Evolutionary conservation across 2,888 invertebrate species (phyloP).

Genomic region (Trichogramma evanescens): DNA sequence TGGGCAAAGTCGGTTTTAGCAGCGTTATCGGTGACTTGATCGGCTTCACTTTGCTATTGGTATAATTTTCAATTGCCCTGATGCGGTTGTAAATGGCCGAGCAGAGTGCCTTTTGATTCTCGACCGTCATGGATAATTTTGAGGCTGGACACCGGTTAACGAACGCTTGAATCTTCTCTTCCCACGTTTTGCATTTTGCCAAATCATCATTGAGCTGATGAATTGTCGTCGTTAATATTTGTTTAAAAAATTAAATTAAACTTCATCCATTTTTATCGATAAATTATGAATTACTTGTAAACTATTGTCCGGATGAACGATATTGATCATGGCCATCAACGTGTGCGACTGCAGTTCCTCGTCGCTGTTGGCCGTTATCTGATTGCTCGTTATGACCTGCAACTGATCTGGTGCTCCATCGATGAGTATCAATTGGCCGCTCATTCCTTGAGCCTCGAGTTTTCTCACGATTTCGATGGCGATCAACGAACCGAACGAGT

Average conservation of each 20-base stretch:
- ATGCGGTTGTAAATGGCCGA: constrained; percentile 52
- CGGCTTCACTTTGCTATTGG: constrained; percentile 48
- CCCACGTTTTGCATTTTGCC: constrained; percentile 51
- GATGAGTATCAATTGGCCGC: constrained; percentile 63
- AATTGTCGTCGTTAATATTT: neutral
- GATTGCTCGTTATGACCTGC: constrained; percentile 52
- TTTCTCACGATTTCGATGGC: constrained; percentile 69
- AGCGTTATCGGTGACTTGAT: constrained; percentile 56
- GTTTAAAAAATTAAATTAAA: neutral
- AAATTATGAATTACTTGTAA: constrained; percentile 36
- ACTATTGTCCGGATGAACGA: constrained; percentile 47
- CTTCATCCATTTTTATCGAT: too few species aligned
- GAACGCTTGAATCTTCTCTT: constrained; percentile 54
- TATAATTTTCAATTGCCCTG: constrained; percentile 51
- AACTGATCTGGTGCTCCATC: constrained; percentile 76
- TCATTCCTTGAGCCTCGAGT: constrained; percentile 61
- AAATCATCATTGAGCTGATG: constrained; percentile 44
- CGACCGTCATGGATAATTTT: constrained; percentile 37
- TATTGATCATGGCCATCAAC: constrained; percentile 53
- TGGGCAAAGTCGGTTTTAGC: constrained; percentile 58
- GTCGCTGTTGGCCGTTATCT: constrained; percentile 48
- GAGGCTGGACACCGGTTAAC: constrained; percentile 47
- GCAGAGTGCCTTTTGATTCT: constrained; percentile 46
- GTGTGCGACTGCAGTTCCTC: constrained; percentile 54
- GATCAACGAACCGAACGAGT: constrained; percentile 79